A percentile compares a stretch with the other conserved stretches of the same genome.
Conservation (phyloP, 2,797 vertebrate species). For the Prionace glauca region DNA sequence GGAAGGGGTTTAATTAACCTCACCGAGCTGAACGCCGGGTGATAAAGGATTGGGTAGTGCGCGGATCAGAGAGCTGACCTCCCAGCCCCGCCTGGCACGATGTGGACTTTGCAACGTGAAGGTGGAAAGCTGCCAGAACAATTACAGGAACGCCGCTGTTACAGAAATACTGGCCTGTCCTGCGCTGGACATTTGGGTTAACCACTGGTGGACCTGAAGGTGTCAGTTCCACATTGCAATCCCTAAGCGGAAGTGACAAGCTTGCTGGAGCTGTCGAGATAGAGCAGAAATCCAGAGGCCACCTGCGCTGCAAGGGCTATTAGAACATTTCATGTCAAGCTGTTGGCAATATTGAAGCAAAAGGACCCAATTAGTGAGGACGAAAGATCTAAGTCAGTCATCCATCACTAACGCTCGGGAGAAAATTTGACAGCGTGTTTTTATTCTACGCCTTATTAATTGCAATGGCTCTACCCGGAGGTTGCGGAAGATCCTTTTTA, state of each 20-base stretch:
- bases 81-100: background rate
- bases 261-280: constrained; percentile 58
- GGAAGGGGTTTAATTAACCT: background rate
- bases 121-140: background rate
- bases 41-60: background rate
- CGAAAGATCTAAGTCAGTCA: constrained; percentile 67
- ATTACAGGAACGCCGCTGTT: background rate
- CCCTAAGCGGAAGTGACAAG: constrained; percentile 70
- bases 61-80: background rate
- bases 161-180: background rate
- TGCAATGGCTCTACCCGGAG: constrained; percentile 51
- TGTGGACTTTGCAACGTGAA: background rate
- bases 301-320: constrained; percentile 57
- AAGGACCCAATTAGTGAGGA: constrained; percentile 55
- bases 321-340: constrained; percentile 17
- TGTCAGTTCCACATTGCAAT: constrained; percentile 70
- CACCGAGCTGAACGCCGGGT: background rate
- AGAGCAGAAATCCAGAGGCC: constrained; percentile 65
- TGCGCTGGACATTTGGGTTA: constrained; percentile 43
- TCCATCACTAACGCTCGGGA: constrained; percentile 75
- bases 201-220: constrained; percentile 50
- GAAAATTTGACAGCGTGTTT: constrained; percentile 70
- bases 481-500: background rate
- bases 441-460: constrained; percentile 70
- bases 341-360: background rate